A percentile compares a stretch with the other conserved stretches of the same genome.
These are phyloP conservation scores for Lucifuga dentata DNA, from an alignment of 2,113 vertebrate species.

Conservation along the genomic window DNA sequence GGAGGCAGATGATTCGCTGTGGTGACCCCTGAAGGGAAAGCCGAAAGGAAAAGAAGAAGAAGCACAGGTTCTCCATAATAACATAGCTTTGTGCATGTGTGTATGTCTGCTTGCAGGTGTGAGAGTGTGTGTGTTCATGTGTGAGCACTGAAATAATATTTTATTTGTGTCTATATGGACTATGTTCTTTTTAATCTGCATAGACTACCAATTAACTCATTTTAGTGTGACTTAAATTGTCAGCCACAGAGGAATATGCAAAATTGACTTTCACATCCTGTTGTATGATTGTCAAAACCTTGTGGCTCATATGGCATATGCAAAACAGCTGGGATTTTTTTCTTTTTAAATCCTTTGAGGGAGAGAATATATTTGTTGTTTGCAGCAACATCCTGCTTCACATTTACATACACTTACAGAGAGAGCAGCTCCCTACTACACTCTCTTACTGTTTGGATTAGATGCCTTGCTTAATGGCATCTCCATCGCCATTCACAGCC, in stretches of 20 bases:
- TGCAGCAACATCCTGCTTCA: not conserved
- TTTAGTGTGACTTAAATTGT: constrained; percentile 32
- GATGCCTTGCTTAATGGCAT: not conserved
- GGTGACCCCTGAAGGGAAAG: no score
- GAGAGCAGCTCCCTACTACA: not conserved
- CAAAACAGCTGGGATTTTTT: constrained; percentile 19
- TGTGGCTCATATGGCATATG: not conserved
- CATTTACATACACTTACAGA: not conserved
- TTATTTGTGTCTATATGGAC: constrained; percentile 17
- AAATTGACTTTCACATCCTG: constrained; percentile 35
- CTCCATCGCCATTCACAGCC: not conserved
- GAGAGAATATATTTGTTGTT: not conserved
- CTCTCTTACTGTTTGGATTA: not conserved
- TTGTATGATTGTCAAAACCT: constrained; percentile 20
- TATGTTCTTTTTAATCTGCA: constrained; percentile 32
- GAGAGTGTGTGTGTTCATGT: not conserved
- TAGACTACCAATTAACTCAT: constrained; percentile 14
- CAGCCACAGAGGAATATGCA: constrained; percentile 8
- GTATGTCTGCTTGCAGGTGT: not conserved
- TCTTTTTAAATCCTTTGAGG: constrained; percentile 12
- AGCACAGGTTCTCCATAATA: no score
- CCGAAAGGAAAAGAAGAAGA: no score
- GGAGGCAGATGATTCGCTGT: no score
- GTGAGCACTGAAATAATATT: not conserved
- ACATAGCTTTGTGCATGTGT: constrained; percentile 8